phyloP scores from a whole-genome alignment of 2,797 vertebrate species.

The Macropus fuliginosus region DNA sequence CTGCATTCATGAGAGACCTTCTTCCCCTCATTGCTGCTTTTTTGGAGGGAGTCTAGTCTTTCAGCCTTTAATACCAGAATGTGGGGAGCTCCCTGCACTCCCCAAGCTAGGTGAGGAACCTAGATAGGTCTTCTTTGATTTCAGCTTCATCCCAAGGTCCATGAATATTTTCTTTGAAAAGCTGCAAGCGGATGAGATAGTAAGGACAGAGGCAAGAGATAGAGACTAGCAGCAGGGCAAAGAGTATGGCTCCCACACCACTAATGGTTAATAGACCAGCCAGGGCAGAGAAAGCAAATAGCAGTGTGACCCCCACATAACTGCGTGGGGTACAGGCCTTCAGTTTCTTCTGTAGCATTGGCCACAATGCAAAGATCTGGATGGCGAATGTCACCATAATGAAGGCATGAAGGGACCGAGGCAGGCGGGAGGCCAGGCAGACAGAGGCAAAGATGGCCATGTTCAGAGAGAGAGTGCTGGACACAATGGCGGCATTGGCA shows the following conservation, averaged over 20 bases:
- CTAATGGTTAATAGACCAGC: slow-evolving; percentile 88
- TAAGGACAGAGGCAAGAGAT: slow-evolving; percentile 93
- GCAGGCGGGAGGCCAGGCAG: slow-evolving; percentile 95
- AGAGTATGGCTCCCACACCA: slow-evolving; percentile 89
- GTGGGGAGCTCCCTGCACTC: accelerated
- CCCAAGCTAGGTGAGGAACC: slow-evolving; percentile 86
- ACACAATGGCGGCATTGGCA: slow-evolving; percentile 89
- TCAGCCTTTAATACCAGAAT: background rate
- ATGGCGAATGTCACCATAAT: slow-evolving; percentile 96
- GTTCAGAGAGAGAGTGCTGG: slow-evolving; percentile 96
- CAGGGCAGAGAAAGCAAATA: slow-evolving; percentile 89
- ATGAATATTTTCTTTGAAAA: slow-evolving; percentile 98
- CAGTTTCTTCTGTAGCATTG: slow-evolving; percentile 93
- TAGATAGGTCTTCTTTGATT: slow-evolving; percentile 95
- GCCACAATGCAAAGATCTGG: slow-evolving; percentile 97
- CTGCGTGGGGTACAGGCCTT: slow-evolving; percentile 86
- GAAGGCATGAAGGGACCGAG: slow-evolving; percentile 93
- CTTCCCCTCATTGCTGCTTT: background rate
- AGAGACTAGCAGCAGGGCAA: slow-evolving; percentile 88
- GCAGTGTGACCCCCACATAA: slow-evolving; percentile 89
- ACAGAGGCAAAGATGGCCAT: slow-evolving; percentile 97
- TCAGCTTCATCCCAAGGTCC: slow-evolving; percentile 99
- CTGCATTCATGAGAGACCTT: slow-evolving; percentile 3
- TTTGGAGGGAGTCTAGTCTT: background rate
- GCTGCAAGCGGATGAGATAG: slow-evolving; percentile 92